A percentile compares a stretch with the other conserved stretches of the same genome.
phyloP scores from a whole-genome alignment of 2,888 invertebrate species.

The Watsonalla binaria region DNA sequence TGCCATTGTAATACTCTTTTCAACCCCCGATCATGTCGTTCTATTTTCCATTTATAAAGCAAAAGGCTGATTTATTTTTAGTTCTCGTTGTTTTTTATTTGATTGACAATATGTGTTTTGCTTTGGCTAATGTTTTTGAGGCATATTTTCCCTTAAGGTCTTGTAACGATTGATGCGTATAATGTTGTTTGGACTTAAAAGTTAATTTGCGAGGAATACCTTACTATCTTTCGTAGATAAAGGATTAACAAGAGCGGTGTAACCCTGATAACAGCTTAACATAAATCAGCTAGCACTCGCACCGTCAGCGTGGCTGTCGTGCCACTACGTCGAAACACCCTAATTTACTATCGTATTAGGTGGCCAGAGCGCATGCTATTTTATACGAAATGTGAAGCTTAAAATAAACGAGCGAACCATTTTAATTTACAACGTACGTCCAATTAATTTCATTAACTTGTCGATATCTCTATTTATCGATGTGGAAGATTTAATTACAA shows the following conservation, averaged over 20 bases:
- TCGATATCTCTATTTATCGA: conserved; percentile 44
- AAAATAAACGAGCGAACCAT: conserved; percentile 48
- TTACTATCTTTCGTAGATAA: conserved; percentile 20
- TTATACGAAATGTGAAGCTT: conserved; percentile 50
- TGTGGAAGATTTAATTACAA: conserved; percentile 34
- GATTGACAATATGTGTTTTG: conserved; percentile 2
- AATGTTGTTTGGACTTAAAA: background rate
- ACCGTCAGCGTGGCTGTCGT: conserved; percentile 39
- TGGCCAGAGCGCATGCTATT: conserved; percentile 40
- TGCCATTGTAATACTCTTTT: conserved; percentile 50
- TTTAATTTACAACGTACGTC: conserved; percentile 48
- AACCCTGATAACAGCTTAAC: conserved; percentile 50
- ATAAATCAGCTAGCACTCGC: conserved; percentile 49
- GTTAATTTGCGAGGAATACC: background rate
- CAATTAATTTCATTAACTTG: conserved; percentile 48
- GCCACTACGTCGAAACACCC: conserved; percentile 50
- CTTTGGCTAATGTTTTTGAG: background rate
- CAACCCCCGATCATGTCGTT: conserved; percentile 59
- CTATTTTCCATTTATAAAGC: conserved; percentile 59
- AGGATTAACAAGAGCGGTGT: conserved; percentile 46
- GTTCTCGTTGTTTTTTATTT: conserved; percentile 27
- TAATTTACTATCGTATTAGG: conserved; percentile 67
- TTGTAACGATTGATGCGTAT: background rate
- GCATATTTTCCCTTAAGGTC: background rate
- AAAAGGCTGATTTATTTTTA: conserved; percentile 48